Evolutionary conservation across 2,797 vertebrate genomes (phyloP).

Genomic region (Phalloptychus januarius): DNA sequence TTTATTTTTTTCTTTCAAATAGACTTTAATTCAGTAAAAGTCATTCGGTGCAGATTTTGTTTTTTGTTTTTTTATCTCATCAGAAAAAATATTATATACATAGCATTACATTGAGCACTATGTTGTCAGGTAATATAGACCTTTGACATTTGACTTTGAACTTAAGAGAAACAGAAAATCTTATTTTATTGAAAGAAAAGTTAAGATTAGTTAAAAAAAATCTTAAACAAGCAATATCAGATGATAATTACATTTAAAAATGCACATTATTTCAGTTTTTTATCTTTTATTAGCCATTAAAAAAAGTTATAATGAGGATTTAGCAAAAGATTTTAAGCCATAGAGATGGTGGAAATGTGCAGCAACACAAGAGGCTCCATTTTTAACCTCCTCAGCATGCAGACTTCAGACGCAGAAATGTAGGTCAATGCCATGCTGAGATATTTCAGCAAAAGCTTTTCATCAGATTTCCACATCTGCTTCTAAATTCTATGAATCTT

Average conservation of each 20-base stretch:
- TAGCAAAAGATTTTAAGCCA: neutral
- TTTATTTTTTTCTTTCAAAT: neutral
- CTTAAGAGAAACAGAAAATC: neutral
- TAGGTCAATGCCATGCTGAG: constrained; percentile 1
- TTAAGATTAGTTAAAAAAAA: neutral
- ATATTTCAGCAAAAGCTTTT: neutral
- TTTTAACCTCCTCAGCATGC: neutral
- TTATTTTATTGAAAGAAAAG: neutral
- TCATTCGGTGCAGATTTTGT: neutral
- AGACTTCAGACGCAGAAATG: neutral
- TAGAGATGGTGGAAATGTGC: neutral
- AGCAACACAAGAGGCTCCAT: neutral
- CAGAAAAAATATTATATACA: neutral
- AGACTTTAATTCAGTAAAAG: neutral
- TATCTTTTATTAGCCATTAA: neutral
- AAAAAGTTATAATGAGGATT: neutral
- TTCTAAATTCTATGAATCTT: neutral
- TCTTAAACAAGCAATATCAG: neutral
- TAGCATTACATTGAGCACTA: neutral
- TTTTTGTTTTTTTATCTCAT: neutral
- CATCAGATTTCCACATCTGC: neutral
- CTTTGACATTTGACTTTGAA: constrained; percentile 2
- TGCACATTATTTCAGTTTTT: neutral
- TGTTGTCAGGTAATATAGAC: neutral
- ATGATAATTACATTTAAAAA: neutral